Evolutionary conservation across 2,888 invertebrate genomes (phyloP), one percentile per base, ranked within the genome.

Genomic region (Punctoribates punctum): DNA sequence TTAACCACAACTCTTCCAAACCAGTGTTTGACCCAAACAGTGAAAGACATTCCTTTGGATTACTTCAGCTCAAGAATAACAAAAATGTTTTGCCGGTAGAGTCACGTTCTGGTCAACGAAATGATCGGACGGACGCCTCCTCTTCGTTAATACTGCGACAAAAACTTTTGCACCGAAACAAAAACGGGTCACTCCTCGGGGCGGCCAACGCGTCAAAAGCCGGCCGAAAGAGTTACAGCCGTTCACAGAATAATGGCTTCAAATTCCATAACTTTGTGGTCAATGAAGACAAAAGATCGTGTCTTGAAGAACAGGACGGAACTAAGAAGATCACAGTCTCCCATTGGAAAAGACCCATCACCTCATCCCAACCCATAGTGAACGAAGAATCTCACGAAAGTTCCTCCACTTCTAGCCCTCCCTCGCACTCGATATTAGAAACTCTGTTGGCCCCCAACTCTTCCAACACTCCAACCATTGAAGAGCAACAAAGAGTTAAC

Each of bases 261-360:
- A 77, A 77, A 57, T 77, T 77, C 20, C 77, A 77, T 48, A 77
- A 77, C 38, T 77, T 77, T 74, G 67, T 77, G 17, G 72, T 74
- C 29, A 77, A 73, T 60, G 74, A 77, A 42, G 74, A 60, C 42
- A 74, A 73, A 48, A 27, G 51, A 27, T 65, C 65, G n/a, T 78
- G 76, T 73, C 60, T 78, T 25, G 65, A 74, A 38, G 80, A 80
- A 77, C 80, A 80, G 73, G 79, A 80, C 77, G 80, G 80, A 15
- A 79, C 80, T 38, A 80, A 80, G 67, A 80, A 80, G 75, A 80
- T 80, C n/a, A 80, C 78, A 2, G 79, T 80, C 48, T 79, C 79
- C 20, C 79, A 80, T 51, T 79, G 80, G 79, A 67, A 76, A n/a
- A 67, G 51, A 70, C 20, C 60, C 11, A 38, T 9, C 65, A 38